Evolutionary conservation across 2,113 vertebrate genomes (phyloP).

Genomic region (Xiphorhynchus elegans): DNA sequence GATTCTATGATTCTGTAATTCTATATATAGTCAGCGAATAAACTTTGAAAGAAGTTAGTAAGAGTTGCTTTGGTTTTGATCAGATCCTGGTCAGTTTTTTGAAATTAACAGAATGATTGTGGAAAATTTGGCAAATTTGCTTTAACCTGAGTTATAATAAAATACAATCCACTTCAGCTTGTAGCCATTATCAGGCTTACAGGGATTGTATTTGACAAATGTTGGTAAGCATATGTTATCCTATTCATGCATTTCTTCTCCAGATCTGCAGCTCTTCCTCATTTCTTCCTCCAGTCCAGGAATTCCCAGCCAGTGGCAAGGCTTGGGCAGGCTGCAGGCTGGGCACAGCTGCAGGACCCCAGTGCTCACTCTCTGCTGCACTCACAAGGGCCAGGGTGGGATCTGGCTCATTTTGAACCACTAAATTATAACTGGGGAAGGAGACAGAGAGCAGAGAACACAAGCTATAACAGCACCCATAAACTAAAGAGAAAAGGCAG

Average conservation of each 20-base stretch:
- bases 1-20: background rate
- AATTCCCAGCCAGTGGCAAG: background rate
- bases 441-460: background rate
- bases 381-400: background rate
- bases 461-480: background rate
- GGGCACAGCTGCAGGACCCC: background rate
- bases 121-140: background rate
- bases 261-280: background rate
- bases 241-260: background rate
- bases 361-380: fast-evolving
- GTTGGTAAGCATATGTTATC: background rate
- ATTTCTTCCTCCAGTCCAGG: background rate
- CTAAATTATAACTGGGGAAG: background rate
- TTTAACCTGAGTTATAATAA: background rate
- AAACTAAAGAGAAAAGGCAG: background rate
- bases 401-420: background rate
- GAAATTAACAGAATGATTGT: background rate
- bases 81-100: background rate
- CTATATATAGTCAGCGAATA: background rate
- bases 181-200: background rate
- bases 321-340: background rate
- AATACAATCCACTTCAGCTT: background rate
- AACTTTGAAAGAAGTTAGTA: background rate
- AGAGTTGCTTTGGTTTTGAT: background rate
- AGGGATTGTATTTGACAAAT: background rate